Conservation (phyloP, 2,888 invertebrate species). For the Leptothorax acervorum region DNA sequence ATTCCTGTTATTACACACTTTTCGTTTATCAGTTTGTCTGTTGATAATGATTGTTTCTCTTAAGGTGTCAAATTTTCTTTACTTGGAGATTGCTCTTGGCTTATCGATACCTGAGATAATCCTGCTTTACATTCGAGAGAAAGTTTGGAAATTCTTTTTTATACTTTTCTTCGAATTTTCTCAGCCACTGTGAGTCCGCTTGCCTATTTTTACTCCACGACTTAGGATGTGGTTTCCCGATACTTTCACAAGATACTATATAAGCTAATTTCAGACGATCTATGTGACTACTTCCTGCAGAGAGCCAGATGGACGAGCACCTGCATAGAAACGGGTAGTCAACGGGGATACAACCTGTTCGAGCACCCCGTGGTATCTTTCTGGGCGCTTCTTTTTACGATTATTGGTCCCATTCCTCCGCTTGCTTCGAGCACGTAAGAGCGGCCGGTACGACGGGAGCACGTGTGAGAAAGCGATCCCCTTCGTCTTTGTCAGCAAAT, state of each 20-base stretch:
- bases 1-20: no score
- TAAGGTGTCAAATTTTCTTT: no score
- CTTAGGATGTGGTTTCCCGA: not conserved
- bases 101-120: no score
- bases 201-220: no score
- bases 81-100: no score
- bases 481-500: not conserved
- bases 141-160: no score
- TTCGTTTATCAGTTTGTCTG: no score
- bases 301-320: conserved; percentile 50
- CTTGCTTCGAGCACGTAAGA: not conserved
- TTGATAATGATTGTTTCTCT: no score
- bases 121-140: no score
- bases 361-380: conserved; percentile 1
- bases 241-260: conserved; percentile 29
- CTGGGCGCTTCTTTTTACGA: conserved; percentile 31
- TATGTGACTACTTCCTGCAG: conserved; percentile 47
- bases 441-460: not conserved
- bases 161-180: no score
- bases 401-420: conserved; percentile 40
- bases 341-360: conserved; percentile 40
- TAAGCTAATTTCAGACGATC: conserved; percentile 48
- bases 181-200: no score
- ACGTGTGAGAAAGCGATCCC: not conserved
- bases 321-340: conserved; percentile 46